These are phyloP conservation scores for Megathymus violae DNA, from an alignment of 1,140 invertebrate species.

Conservation along the genomic window DNA sequence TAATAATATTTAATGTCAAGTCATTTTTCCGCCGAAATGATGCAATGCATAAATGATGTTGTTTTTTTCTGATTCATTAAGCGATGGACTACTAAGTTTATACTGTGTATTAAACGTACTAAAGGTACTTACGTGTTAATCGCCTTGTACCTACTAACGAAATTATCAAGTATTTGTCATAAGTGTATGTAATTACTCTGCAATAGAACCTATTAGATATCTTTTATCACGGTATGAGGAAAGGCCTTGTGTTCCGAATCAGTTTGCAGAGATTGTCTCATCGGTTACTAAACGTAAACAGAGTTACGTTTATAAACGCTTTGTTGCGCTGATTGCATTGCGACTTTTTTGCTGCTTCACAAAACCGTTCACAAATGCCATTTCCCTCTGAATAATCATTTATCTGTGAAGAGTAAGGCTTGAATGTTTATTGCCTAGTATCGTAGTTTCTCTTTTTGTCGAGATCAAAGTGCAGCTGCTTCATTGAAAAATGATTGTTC, in stretches of 20 bases:
- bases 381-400: constrained; percentile 29
- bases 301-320: constrained; percentile 33
- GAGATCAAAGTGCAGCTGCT: constrained; percentile 10
- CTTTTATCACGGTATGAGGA: constrained; percentile 24
- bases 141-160: too few species aligned
- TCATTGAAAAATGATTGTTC: constrained; percentile 1
- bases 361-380: constrained; percentile 23
- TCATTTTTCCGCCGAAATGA: too few species aligned
- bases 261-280: constrained; percentile 24
- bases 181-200: constrained; percentile 16
- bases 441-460: constrained; percentile 20
- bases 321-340: constrained; percentile 40
- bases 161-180: background rate
- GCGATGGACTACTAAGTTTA: too few species aligned
- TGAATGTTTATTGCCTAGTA: constrained; percentile 7
- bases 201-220: constrained; percentile 14
- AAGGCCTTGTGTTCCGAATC: constrained; percentile 25
- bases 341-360: constrained; percentile 36
- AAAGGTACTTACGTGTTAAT: too few species aligned
- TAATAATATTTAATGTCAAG: too few species aligned
- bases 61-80: too few species aligned
- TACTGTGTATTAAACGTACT: too few species aligned
- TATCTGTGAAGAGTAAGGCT: constrained; percentile 3
- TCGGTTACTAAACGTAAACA: constrained; percentile 30
- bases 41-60: too few species aligned